Evolutionary conservation across 2,797 vertebrate genomes (phyloP).

Genomic region (Calcarius lapponicus): DNA sequence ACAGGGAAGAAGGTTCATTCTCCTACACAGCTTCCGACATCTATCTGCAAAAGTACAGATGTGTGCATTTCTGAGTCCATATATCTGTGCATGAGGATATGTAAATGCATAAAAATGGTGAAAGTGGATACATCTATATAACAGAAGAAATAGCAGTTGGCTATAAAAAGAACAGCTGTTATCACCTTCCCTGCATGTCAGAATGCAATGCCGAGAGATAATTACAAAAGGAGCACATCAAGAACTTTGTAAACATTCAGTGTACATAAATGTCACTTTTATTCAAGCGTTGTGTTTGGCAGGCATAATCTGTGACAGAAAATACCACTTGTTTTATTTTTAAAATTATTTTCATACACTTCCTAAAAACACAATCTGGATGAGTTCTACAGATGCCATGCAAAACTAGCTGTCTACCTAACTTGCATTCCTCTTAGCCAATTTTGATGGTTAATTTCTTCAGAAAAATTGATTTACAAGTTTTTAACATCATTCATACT

Average conservation of each 20-base stretch:
- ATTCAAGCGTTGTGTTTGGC: conserved; percentile 24
- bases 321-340: neutral
- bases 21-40: neutral
- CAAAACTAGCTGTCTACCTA: neutral
- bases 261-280: conserved; percentile 34
- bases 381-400: neutral
- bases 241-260: conserved; percentile 44
- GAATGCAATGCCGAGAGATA: conserved; percentile 9
- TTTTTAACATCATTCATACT: neutral
- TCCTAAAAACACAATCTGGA: neutral
- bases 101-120: neutral
- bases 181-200: neutral
- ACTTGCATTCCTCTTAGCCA: neutral
- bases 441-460: neutral
- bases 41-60: neutral
- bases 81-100: neutral
- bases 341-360: neutral
- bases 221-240: conserved; percentile 18
- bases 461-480: neutral
- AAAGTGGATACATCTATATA: neutral
- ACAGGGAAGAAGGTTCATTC: neutral
- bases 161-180: conserved; percentile 26
- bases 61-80: neutral
- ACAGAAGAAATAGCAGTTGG: neutral
- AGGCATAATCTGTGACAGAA: neutral